Base-by-base conservation (phyloP, 2,888 invertebrate genomes). In the Eristalinus aeneus region DNA sequence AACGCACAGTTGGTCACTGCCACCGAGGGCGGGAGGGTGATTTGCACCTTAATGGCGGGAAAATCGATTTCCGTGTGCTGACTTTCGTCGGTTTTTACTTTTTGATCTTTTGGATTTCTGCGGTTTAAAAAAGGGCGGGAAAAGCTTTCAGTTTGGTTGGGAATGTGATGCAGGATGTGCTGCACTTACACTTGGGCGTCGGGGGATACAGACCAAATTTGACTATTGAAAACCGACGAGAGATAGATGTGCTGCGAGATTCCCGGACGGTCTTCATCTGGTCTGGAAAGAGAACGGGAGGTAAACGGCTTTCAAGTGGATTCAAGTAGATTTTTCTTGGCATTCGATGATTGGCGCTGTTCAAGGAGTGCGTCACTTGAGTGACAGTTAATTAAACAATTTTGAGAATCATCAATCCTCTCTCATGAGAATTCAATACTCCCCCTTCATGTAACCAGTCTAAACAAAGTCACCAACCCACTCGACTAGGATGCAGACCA, bases 21-120 rank as follows among this genome's bases (percentile, higher is more conserved):
- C 0, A 94, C 90, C 0, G 90, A 90, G 4, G 90, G 89, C 0
- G 94, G 94, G 69, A 94, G 90, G 0, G 92, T 89, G 0, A 94
- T 91, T 69, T 91, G 90, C 89, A 94, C 89, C 56, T 92, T 90
- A 79, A 94, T 89, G 11, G 92, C 90, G 0, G 92, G 90, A 87
- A 94, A 94, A 16, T 92, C 90, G 2, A 94, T 91, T 87, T 93
- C 93, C 8, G 93, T 91, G 76, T 93, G 92, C 0, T 88, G 88
- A 8, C 88, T 88, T 72, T 90, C 91, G 27, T 87, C 93, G 67
- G 89, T 93, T 90, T 90, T 90, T 9, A 90, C 89, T 90, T 90
- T 90, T 6, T 90, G 88, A 0, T 90, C 89, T 61, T 92, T 92
- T 11, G 91, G 90, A 82, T 89, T 90, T 2, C 90, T 79, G 10